These are phyloP conservation scores for Mormoops blainvillei DNA, from an alignment of 2,113 vertebrate genomes.

Conservation along the genomic window DNA sequence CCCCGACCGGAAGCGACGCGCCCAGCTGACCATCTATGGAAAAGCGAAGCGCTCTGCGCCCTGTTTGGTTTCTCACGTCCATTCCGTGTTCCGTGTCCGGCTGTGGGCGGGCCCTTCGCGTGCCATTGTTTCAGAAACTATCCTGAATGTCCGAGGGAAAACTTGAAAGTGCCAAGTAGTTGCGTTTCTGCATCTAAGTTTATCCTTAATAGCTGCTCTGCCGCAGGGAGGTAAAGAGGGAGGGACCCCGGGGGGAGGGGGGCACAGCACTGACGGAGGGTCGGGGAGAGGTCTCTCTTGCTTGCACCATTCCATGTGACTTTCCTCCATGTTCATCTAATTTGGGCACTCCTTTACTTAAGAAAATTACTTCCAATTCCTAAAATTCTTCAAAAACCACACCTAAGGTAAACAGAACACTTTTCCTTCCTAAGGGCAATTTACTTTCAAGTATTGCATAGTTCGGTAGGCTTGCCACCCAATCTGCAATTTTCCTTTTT, in stretches of 20 bases:
- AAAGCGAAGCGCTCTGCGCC: not conserved
- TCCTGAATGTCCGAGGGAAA: not conserved
- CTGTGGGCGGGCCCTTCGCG: accelerated
- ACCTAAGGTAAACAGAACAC: not conserved
- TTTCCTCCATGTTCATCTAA: not conserved
- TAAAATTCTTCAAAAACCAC: conserved; percentile 41
- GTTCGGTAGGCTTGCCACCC: not conserved
- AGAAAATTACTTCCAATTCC: conserved; percentile 54
- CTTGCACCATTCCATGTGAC: not conserved
- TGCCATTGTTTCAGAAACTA: not conserved
- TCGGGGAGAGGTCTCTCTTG: not conserved
- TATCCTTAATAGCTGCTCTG: not conserved
- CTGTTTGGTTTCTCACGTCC: not conserved
- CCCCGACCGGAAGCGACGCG: not conserved
- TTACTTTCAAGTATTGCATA: conserved; percentile 17
- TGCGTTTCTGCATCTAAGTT: not conserved
- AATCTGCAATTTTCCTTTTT: not conserved
- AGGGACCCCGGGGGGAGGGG: not conserved
- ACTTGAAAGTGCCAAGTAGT: not conserved
- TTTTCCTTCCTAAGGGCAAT: conserved; percentile 13
- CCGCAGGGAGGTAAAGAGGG: not conserved
- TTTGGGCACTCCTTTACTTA: conserved; percentile 35
- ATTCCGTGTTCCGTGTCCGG: not conserved
- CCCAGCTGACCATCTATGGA: not conserved
- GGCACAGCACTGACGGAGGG: accelerated